Evolutionary conservation across 1,140 invertebrate genomes (phyloP).

Genomic region (Ceratina japonica): DNA sequence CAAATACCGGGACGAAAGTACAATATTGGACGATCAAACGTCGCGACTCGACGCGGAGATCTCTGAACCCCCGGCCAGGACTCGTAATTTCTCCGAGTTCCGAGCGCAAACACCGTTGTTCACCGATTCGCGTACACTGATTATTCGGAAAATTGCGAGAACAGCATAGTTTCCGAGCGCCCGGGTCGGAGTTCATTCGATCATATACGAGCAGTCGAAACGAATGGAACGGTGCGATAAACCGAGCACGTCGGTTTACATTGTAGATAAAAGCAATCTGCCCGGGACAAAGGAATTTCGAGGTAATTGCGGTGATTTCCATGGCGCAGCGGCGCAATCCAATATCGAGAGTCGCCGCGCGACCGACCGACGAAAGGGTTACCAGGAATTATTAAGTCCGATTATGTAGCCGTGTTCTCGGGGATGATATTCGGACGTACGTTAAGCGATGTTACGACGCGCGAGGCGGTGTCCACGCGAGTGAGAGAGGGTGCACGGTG

Average conservation of each 20-base stretch:
- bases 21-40: conserved; percentile 35
- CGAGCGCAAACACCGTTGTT: not conserved
- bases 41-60: not conserved
- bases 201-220: not conserved
- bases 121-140: not conserved
- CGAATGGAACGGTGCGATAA: not conserved
- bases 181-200: not conserved
- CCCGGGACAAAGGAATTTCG: not conserved
- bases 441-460: not conserved
- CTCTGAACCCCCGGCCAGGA: not conserved
- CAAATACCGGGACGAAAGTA: conserved; percentile 24
- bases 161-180: not conserved
- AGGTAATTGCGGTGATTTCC: not conserved
- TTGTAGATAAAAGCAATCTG: not conserved
- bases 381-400: too few species aligned
- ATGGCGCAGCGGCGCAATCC: not conserved
- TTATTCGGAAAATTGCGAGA: not conserved
- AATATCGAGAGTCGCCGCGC: not conserved
- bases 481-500: too few species aligned
- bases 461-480: not conserved
- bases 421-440: too few species aligned
- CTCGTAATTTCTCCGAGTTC: not conserved
- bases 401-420: too few species aligned
- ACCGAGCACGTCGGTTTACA: not conserved
- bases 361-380: too few species aligned